These are phyloP conservation scores for Datnioides undecimradiatus DNA, from an alignment of 2,113 vertebrate genomes.

Conservation along the genomic window DNA sequence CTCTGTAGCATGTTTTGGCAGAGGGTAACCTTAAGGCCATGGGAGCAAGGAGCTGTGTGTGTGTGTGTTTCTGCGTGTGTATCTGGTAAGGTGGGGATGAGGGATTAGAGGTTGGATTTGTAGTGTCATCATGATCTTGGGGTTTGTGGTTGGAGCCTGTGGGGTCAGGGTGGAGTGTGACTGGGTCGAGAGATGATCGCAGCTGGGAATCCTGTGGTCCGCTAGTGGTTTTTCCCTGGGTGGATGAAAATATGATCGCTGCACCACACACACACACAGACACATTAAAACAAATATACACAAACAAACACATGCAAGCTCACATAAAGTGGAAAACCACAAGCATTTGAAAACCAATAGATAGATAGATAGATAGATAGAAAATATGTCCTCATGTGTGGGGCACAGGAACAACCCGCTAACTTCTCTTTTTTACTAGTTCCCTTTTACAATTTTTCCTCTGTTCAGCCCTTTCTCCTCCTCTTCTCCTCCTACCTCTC, in stretches of 20 bases:
- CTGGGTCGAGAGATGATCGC: conserved; percentile 52
- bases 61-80: conserved; percentile 1
- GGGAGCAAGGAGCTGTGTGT: conserved; percentile 9
- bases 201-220: conserved; percentile 67
- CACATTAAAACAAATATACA: conserved; percentile 6
- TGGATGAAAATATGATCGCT: conserved; percentile 58
- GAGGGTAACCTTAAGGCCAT: conserved; percentile 45
- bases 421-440: too few species aligned
- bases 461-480: neutral
- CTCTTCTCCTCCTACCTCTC: neutral
- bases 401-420: neutral
- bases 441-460: neutral
- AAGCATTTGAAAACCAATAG: neutral
- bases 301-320: conserved; percentile 22
- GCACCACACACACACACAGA: conserved; percentile 17
- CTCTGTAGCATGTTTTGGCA: conserved; percentile 39
- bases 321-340: neutral
- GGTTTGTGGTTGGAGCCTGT: conserved; percentile 68
- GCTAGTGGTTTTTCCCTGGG: conserved; percentile 41
- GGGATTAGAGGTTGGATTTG: conserved; percentile 51
- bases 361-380: conserved; percentile 28
- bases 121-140: conserved; percentile 63
- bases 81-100: conserved; percentile 42
- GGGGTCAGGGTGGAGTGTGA: conserved; percentile 70
- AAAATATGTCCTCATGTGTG: neutral